Evolutionary conservation across 2,797 vertebrate species (phyloP).

Genomic region (Tragelaphus oryx): DNA sequence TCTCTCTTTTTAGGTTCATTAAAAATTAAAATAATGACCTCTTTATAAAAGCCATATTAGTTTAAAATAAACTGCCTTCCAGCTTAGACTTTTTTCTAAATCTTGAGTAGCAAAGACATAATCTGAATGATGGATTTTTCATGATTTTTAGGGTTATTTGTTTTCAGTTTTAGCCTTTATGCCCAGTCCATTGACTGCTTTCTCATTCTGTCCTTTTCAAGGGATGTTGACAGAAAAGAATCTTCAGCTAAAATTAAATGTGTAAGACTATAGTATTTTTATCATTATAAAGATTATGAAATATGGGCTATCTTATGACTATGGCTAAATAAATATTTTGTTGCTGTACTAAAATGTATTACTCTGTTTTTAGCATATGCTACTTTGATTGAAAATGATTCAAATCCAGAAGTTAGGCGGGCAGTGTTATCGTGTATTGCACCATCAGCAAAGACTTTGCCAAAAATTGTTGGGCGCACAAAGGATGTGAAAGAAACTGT

Average conservation of each 20-base stretch:
- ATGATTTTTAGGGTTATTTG: background rate
- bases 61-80: slow-evolving; percentile 10
- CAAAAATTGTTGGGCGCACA: slow-evolving; percentile 91
- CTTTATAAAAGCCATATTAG: background rate
- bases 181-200: background rate
- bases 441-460: slow-evolving; percentile 88
- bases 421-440: slow-evolving; percentile 96
- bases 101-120: background rate
- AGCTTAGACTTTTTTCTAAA: background rate
- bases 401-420: slow-evolving; percentile 92
- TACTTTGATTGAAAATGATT: slow-evolving; percentile 92
- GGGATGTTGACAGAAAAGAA: background rate
- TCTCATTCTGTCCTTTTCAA: background rate
- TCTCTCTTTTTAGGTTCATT: background rate
- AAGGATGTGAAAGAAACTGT: slow-evolving; percentile 93
- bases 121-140: background rate
- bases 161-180: slow-evolving; percentile 8
- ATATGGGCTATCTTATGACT: background rate
- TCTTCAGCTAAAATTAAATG: background rate
- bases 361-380: slow-evolving; percentile 86
- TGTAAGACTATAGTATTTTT: background rate
- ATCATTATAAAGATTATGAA: background rate
- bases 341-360: slow-evolving; percentile 22
- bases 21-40: background rate
- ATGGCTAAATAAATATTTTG: slow-evolving; percentile 1